Conservation (phyloP, 2,888 invertebrate species). For the Tenodera sinensis region DNA sequence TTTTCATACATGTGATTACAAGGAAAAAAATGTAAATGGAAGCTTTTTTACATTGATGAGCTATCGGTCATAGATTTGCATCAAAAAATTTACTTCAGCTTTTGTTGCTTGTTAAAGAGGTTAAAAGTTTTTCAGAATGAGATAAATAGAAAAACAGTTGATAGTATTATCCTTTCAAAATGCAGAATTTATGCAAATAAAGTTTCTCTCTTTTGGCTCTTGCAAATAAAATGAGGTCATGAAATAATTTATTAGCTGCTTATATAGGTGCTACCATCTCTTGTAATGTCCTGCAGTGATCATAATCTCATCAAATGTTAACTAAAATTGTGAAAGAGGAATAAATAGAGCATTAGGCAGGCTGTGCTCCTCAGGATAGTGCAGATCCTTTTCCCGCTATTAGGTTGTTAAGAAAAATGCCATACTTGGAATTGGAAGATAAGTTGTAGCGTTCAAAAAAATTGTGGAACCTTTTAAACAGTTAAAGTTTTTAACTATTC, state of each 20-base stretch:
- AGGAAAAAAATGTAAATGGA: slow-evolving; percentile 9
- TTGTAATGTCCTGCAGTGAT: slow-evolving; percentile 26
- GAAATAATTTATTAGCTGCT: slow-evolving; percentile 26
- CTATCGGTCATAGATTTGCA: slow-evolving; percentile 29
- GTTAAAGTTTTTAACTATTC: neutral
- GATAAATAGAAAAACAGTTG: slow-evolving; percentile 4
- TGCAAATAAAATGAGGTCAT: neutral
- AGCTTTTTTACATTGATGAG: slow-evolving; percentile 27
- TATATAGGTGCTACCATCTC: slow-evolving; percentile 28
- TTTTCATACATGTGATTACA: slow-evolving; percentile 16
- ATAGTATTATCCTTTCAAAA: neutral
- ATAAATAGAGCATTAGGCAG: slow-evolving; percentile 9
- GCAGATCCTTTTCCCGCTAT: neutral
- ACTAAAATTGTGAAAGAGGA: neutral
- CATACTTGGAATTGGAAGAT: neutral
- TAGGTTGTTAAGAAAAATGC: slow-evolving; percentile 1
- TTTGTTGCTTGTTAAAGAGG: slow-evolving; percentile 17
- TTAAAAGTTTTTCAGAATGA: slow-evolving; percentile 32
- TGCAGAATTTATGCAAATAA: neutral
- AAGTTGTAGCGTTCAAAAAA: neutral
- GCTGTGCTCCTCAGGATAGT: slow-evolving; percentile 17
- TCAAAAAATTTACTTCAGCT: slow-evolving; percentile 22
- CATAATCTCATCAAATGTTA: slow-evolving; percentile 20
- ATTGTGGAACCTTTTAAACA: too few species aligned
- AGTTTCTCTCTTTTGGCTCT: slow-evolving; percentile 6